Conservation (phyloP, 64 coral and sea anemone species). For the Porites australiensis region DNA sequence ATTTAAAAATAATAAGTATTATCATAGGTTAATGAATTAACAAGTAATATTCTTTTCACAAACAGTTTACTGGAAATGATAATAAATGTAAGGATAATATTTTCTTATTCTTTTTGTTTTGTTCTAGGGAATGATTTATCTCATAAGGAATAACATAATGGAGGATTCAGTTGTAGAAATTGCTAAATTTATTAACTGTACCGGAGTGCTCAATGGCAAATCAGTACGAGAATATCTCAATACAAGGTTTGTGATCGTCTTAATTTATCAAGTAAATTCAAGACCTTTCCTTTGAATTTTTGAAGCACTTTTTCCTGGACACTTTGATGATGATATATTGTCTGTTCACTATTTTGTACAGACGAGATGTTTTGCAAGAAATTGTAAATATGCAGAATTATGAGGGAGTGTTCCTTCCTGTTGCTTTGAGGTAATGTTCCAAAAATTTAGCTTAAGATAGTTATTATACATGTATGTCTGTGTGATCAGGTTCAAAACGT, state of each 20-base stretch:
- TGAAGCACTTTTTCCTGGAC: no score
- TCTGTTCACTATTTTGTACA: conserved; percentile 9
- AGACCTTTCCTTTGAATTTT: no score
- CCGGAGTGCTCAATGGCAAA: conserved; percentile 6
- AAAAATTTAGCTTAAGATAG: no score
- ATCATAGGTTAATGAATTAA: no score
- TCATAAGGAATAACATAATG: conserved; percentile 53
- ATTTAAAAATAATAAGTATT: no score
- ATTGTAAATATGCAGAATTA: conserved; percentile 73
- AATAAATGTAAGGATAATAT: no score
- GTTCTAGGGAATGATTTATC: conserved; percentile 63
- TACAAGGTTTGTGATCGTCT: conserved; percentile 3
- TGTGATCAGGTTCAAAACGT: no score
- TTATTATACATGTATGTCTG: no score
- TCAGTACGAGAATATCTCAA: conserved; percentile 61
- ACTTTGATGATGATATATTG: not conserved
- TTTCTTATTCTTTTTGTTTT: not conserved
- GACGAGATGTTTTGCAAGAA: conserved; percentile 75
- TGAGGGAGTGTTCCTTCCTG: conserved; percentile 67
- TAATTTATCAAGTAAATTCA: no score
- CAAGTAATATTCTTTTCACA: no score
- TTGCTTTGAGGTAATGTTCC: conserved; percentile 60
- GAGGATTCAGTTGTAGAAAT: conserved; percentile 64
- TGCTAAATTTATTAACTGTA: conserved; percentile 74
- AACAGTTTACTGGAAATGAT: no score